phyloP scores from a whole-genome alignment of 2,113 vertebrate species.

The Hyperopisus bebe region DNA sequence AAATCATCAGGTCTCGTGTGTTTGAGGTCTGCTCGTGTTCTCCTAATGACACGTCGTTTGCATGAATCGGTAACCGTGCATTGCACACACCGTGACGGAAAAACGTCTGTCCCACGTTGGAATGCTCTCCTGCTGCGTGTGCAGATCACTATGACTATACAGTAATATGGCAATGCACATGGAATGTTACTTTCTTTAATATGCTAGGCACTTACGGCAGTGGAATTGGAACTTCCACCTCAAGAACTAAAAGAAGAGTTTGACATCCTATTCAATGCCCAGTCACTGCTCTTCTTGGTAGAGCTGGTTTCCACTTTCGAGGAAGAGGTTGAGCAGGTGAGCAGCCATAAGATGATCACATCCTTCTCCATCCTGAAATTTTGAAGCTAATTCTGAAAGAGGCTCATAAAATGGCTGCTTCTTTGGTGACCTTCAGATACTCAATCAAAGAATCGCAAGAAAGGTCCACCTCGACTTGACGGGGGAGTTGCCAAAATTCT shows the following conservation, averaged over 20 bases:
- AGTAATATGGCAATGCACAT: background rate
- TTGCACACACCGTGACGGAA: background rate
- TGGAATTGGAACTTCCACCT: conserved; percentile 59
- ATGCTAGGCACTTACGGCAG: conserved; percentile 34
- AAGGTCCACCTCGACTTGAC: conserved; percentile 60
- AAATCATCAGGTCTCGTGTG: background rate
- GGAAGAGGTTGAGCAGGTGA: conserved; percentile 55
- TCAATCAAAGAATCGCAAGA: conserved; percentile 50
- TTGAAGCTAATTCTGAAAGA: background rate
- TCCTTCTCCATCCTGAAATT: background rate
- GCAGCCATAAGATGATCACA: background rate
- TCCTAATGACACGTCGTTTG: background rate
- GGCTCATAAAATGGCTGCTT: background rate
- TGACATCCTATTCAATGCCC: conserved; percentile 53
- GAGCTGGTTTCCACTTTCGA: conserved; percentile 61
- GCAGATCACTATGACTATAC: background rate
- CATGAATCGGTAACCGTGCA: background rate
- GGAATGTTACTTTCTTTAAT: background rate
- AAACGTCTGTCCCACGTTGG: background rate
- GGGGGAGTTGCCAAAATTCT: conserved; percentile 57
- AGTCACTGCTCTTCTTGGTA: conserved; percentile 55
- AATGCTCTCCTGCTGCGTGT: background rate
- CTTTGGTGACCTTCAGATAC: conserved; percentile 40
- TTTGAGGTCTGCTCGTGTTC: background rate
- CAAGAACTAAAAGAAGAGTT: conserved; percentile 51